These are phyloP conservation scores for Drosophila birchii DNA, from an alignment of 2,888 invertebrate species.

Conservation along the genomic window DNA sequence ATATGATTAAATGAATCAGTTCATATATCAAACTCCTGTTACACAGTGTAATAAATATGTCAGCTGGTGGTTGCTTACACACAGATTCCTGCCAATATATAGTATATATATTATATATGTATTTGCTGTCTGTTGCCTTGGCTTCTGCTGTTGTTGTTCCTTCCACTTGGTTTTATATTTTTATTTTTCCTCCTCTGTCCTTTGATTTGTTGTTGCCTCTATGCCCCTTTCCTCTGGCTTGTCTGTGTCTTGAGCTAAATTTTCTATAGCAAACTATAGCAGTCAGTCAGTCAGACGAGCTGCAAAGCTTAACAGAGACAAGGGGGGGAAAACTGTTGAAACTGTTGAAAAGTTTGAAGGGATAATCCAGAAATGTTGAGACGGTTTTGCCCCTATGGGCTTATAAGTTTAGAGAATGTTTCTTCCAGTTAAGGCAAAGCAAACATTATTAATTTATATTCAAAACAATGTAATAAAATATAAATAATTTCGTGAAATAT, in stretches of 20 bases:
- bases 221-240: conserved; percentile 26
- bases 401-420: conserved; percentile 26
- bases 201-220: conserved; percentile 50
- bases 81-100: conserved; percentile 11
- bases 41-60: conserved; percentile 49
- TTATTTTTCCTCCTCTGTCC: not conserved
- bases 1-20: conserved; percentile 47
- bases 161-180: conserved; percentile 20
- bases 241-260: conserved; percentile 61
- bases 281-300: conserved; percentile 5
- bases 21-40: conserved; percentile 51
- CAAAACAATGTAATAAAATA: not conserved
- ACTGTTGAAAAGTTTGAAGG: conserved; percentile 19
- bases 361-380: conserved; percentile 31
- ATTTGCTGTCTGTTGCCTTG: conserved; percentile 40
- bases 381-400: not conserved
- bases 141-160: conserved; percentile 8
- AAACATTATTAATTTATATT: not conserved
- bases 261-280: conserved; percentile 21
- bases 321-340: no score
- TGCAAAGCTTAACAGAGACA: conserved; percentile 2
- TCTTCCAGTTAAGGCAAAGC: not conserved
- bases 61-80: conserved; percentile 26
- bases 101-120: not conserved
- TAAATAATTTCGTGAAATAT: not conserved